Evolutionary conservation across 2,888 invertebrate species (phyloP).

Genomic region (Ryuthela nishihirai): DNA sequence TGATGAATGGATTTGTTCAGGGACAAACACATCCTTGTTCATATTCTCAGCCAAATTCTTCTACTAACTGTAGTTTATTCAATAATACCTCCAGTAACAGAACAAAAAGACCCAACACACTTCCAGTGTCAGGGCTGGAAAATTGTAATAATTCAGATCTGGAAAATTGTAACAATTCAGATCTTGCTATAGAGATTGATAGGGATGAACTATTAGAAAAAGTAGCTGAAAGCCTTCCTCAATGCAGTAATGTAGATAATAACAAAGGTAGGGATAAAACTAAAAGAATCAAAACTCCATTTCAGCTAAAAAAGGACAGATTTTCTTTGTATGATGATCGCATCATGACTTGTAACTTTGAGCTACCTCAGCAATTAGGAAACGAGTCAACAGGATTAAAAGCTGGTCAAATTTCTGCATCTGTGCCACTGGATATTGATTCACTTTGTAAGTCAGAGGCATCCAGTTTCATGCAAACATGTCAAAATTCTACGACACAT

Average conservation of each 20-base stretch:
- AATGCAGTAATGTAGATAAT: no score
- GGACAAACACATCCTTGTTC: constrained; percentile 27
- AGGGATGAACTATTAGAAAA: no score
- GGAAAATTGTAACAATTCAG: no score
- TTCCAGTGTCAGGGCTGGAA: constrained; percentile 16
- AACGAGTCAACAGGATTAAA: constrained; percentile 21
- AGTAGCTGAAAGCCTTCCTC: no score
- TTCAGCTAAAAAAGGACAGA: constrained; percentile 51
- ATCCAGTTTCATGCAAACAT: constrained; percentile 26
- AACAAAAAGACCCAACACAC: constrained; percentile 30
- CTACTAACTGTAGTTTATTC: no score
- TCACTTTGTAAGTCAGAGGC: constrained; percentile 32
- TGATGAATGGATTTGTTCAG: constrained; percentile 32
- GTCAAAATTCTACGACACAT: constrained; percentile 17
- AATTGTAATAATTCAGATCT: neutral
- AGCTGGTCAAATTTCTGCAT: constrained; percentile 31
- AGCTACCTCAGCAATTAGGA: constrained; percentile 10
- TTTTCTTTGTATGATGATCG: constrained; percentile 84
- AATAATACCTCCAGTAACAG: constrained; percentile 17
- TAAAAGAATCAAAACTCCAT: constrained; percentile 35
- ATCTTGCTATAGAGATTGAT: no score
- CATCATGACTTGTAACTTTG: constrained; percentile 61
- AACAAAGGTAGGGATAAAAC: neutral
- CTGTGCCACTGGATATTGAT: constrained; percentile 34
- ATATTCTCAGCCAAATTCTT: no score